Conservation (phyloP, 2,113 vertebrate species). For the Sceloporus tristichus region DNA sequence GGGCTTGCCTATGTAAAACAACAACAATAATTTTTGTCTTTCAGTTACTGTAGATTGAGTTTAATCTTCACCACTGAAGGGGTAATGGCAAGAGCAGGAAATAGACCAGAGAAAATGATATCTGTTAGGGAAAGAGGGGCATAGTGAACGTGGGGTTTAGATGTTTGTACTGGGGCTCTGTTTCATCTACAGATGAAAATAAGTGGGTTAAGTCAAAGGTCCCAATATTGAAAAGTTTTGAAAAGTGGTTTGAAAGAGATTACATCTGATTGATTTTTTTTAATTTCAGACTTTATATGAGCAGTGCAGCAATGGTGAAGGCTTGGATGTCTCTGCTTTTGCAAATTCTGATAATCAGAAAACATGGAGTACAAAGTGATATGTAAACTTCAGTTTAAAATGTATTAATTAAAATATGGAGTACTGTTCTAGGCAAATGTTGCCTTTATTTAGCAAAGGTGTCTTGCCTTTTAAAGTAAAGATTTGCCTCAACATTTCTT, state of each 20-base stretch:
- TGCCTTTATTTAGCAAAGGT: not conserved
- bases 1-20: not conserved
- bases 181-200: not conserved
- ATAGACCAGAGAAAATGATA: not conserved
- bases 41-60: not conserved
- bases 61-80: not conserved
- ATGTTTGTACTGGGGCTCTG: not conserved
- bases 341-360: conserved; percentile 70
- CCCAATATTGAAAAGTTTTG: not conserved
- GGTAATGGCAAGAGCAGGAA: too few species aligned
- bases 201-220: not conserved
- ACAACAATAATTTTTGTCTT: not conserved
- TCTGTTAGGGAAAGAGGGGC: not conserved
- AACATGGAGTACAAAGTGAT: conserved; percentile 74
- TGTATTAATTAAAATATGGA: conserved; percentile 40
- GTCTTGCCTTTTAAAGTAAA: not conserved
- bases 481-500: conserved; percentile 26
- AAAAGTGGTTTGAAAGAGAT: not conserved
- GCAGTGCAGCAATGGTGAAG: conserved; percentile 79
- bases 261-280: conserved; percentile 34
- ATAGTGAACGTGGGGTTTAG: not conserved
- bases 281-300: conserved; percentile 84
- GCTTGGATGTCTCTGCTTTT: conserved; percentile 77
- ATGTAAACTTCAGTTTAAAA: not conserved
- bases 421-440: conserved; percentile 47